These are phyloP conservation scores for Trichopria drosophilae DNA, from an alignment of 2,888 invertebrate species.

Conservation along the genomic window DNA sequence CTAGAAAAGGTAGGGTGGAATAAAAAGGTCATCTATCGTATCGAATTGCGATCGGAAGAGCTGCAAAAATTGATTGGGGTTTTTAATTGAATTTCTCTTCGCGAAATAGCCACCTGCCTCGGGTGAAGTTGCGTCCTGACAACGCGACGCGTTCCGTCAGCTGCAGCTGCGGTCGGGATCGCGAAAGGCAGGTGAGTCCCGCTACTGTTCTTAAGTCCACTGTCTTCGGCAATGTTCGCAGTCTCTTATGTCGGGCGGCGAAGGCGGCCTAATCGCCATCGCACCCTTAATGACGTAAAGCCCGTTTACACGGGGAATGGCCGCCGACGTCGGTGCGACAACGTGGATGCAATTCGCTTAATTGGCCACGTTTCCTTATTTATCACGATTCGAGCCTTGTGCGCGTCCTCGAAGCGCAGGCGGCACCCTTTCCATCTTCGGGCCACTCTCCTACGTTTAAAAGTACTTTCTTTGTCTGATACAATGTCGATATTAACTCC, in stretches of 20 bases:
- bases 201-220: slow-evolving; percentile 41
- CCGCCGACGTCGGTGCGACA: slow-evolving; percentile 27
- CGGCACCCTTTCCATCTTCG: too few relatives aligned
- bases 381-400: slow-evolving; percentile 41
- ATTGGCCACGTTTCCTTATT: slow-evolving; percentile 50
- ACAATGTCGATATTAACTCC: too few relatives aligned
- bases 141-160: slow-evolving; percentile 17
- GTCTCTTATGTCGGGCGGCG: slow-evolving; percentile 31
- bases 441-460: too few relatives aligned
- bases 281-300: slow-evolving; percentile 50
- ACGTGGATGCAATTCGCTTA: slow-evolving; percentile 47
- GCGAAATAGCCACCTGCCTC: too few relatives aligned
- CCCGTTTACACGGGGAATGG: slow-evolving; percentile 32
- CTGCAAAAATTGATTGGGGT: too few relatives aligned
- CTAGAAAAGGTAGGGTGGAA: too few relatives aligned
- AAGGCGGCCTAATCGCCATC: slow-evolving; percentile 50
- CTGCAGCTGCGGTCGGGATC: slow-evolving; percentile 28
- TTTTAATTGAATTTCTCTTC: too few relatives aligned
- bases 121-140: slow-evolving; percentile 9
- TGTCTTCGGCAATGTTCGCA: too few relatives aligned
- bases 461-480: too few relatives aligned
- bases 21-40: too few relatives aligned
- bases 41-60: too few relatives aligned
- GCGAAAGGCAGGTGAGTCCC: slow-evolving; percentile 49
- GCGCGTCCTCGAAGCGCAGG: too few relatives aligned